Evolutionary conservation across 2,797 vertebrate species (phyloP), one percentile per base, ranked within the genome.

Genomic region (Columba guinea): DNA sequence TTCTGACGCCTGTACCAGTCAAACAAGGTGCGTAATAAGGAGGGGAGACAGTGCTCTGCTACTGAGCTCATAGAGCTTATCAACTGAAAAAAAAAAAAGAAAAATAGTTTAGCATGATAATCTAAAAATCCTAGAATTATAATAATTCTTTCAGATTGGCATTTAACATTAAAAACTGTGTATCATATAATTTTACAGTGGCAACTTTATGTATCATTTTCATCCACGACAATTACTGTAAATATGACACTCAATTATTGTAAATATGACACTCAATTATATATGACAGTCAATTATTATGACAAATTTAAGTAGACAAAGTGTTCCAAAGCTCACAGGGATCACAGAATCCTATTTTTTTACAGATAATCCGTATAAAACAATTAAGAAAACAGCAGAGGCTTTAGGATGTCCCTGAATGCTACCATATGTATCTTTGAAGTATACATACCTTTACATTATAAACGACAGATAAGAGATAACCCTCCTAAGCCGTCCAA

Each of bases 21-120:
- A 95, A 99, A 99, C 98, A 99, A 98, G 96, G 99, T 99, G 98
- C 99, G 99, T 94, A 99, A 98, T 96, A 99, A 98, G 95, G 99
- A 99, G 97, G 99, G 99, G 98, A 99, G 99, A 99, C 99, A 99
- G 99, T 99, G 99, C 99, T 99, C 99, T 97, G 99, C 99, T 98
- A 99, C 99, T 79, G 99, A 99, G 99, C 99, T 99, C 99, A 99
- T 99, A 98, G 99, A 99, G 99, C 99, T 99, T 98, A 99, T 99
- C 99, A 99, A 98, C 99, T 99, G 96, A 96, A 46, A 46, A 46
- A 20, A 44, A 44, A 11, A 97, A 98, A 59, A 89, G 71, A 79
- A 55, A 56, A 77, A 59, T 3, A 81, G 13, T 39, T 71, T 2
- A 80, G 52, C 16, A 22, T n/a, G 30, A 87, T 23, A 69, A 41